Base-by-base conservation (phyloP, 1,140 invertebrate species). In the Drosophila carrolli region DNA sequence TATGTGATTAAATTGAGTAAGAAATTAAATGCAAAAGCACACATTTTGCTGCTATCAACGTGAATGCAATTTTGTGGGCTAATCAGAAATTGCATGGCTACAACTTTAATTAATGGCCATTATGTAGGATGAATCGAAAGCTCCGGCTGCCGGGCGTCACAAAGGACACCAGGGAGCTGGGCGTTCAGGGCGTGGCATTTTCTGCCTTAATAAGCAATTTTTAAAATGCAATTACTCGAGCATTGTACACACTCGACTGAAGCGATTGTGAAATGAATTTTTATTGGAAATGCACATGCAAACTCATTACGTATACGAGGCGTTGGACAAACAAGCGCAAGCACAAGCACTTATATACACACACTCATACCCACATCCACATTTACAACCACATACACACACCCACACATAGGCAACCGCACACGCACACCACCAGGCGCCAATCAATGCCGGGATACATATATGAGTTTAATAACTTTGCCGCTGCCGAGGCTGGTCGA, bases 151-250 rank as follows among this genome's bases (percentile, higher is more conserved):
- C 70, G 71, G 75, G 75, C 76, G 72, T 68, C 79, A 81, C 63
- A 75, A 65, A 66, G 44, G 38, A 47, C 19, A 41, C 14, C 27
- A 9, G 29, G 35, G 37, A 10, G 13, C 16, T n/a, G 32, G 46
- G 55, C 9, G 29, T 16, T 11, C 5, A 5, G 35, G 48, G 29
- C 19, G 44, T 53, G 60, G 43, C 1, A 37, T 29, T 48, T 86
- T 86, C 75, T 83, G 80, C 79, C 75, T 88, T 88, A 83, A 88
- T 88, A 89, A 88, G 84, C 84, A 89, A 88, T 89, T 88, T 89
- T 88, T 88, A 88, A 88, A 84, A 89, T 89, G 84, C 84, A 84
- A 88, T 88, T 88, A 88, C 84, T 88, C 75, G 66, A 66, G 61
- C 61, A 88, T 61, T 78, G 63, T 44, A 48, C 68, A 75, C 60